Evolutionary conservation across 2,113 vertebrate genomes (phyloP).

Genomic region (Dolichallabes microphthalmus): DNA sequence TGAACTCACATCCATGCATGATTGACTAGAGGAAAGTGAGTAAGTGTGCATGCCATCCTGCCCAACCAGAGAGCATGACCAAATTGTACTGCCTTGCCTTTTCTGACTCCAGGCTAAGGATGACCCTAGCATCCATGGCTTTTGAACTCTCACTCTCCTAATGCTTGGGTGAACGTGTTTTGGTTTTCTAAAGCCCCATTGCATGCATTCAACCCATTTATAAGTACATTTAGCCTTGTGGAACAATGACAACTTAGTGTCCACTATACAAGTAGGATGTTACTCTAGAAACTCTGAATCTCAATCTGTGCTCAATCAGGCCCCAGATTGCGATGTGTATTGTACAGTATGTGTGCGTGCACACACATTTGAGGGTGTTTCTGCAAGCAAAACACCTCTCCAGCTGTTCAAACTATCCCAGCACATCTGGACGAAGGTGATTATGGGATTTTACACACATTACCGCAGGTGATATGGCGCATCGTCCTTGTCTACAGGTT

Average conservation of each 20-base stretch:
- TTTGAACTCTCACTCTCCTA: not conserved
- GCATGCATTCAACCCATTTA: not conserved
- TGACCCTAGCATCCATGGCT: not conserved
- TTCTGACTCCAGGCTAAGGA: not conserved
- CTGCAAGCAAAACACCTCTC: conserved; percentile 41
- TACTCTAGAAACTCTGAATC: not conserved
- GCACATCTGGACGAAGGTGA: conserved; percentile 43
- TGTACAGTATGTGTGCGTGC: not conserved
- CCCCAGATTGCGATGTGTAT: conserved; percentile 9
- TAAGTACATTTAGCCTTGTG: not conserved
- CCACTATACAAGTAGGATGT: not conserved
- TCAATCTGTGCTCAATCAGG: not conserved
- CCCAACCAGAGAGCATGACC: not conserved
- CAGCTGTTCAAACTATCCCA: conserved; percentile 40
- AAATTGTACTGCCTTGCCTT: too few species aligned
- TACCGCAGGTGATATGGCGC: not conserved
- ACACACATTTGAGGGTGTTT: not conserved
- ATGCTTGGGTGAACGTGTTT: not conserved
- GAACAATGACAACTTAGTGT: not conserved
- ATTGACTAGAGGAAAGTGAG: not conserved
- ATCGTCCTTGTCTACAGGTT: conserved; percentile 6
- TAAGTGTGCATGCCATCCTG: not conserved
- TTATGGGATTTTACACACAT: conserved; percentile 12
- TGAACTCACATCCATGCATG: not conserved
- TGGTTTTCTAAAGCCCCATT: not conserved